Evolutionary conservation across 2,113 vertebrate genomes (phyloP).

Genomic region (Oreochromis spilurus): DNA sequence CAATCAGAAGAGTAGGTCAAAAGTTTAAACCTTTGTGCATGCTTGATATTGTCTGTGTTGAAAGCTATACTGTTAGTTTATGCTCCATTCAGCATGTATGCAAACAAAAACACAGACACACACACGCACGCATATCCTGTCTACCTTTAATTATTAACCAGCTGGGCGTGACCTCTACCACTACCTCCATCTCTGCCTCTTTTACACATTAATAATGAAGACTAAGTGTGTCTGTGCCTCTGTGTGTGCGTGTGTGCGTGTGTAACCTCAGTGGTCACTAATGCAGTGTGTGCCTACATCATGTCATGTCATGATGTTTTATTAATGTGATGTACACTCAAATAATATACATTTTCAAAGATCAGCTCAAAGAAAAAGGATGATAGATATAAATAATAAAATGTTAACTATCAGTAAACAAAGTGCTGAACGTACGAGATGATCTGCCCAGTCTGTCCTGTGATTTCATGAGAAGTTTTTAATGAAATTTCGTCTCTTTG

Average conservation of each 20-base stretch:
- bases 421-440: not conserved
- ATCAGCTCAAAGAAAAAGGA: not conserved
- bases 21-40: not conserved
- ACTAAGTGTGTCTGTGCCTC: not conserved
- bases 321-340: slow-evolving; percentile 3
- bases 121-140: not conserved
- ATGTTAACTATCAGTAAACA: not conserved
- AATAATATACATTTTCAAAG: not conserved
- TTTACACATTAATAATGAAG: slow-evolving; percentile 47
- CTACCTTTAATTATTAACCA: slow-evolving; percentile 51
- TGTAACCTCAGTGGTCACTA: not conserved
- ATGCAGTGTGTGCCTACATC: not conserved
- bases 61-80: not conserved
- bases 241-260: not conserved
- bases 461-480: not conserved
- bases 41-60: not conserved
- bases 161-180: not conserved
- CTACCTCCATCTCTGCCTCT: not conserved
- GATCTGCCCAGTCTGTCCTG: not conserved
- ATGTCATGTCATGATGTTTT: slow-evolving; percentile 6
- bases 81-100: not conserved
- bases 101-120: not conserved
- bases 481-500: not conserved
- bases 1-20: not conserved
- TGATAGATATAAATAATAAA: not conserved